Percentiles rank a stretch among this genome's conserved stretches.
Conservation (phyloP, 2,888 invertebrate genomes). For the Ophioninae sp. region DNA sequence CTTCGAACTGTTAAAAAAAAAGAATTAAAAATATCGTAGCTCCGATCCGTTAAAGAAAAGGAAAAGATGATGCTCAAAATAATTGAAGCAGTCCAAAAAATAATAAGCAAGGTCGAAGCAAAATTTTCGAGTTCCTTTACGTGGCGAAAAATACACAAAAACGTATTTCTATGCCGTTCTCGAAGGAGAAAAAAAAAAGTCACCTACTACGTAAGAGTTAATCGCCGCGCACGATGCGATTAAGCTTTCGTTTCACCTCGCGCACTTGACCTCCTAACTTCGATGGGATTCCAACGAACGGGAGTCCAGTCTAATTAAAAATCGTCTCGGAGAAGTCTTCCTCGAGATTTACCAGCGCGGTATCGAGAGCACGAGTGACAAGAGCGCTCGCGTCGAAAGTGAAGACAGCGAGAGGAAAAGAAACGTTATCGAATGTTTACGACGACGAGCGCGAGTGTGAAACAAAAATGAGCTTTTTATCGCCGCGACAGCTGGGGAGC, state of each 20-base stretch:
- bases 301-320: conserved; percentile 50
- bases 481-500: conserved; percentile 39
- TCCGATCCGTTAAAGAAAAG: neutral
- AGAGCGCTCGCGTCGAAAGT: neutral
- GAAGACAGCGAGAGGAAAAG: neutral
- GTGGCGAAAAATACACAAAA: conserved; percentile 2
- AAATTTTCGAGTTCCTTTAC: conserved; percentile 12
- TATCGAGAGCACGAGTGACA: conserved; percentile 41
- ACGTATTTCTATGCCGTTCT: neutral
- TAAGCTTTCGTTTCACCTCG: conserved; percentile 21
- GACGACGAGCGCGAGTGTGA: neutral
- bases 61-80: neutral
- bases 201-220: conserved; percentile 47
- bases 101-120: conserved; percentile 9
- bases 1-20: neutral
- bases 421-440: conserved; percentile 12
- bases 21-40: neutral
- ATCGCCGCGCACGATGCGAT: conserved; percentile 38
- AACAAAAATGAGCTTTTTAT: conserved; percentile 37
- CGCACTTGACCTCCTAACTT: conserved; percentile 31
- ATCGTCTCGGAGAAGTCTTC: conserved; percentile 42
- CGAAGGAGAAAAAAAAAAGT: conserved; percentile 6
- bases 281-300: conserved; percentile 19
- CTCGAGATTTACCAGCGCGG: conserved; percentile 10
- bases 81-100: neutral